Evolutionary conservation across 2,113 vertebrate species (phyloP).

Genomic region (Corynorhinus townsendii): DNA sequence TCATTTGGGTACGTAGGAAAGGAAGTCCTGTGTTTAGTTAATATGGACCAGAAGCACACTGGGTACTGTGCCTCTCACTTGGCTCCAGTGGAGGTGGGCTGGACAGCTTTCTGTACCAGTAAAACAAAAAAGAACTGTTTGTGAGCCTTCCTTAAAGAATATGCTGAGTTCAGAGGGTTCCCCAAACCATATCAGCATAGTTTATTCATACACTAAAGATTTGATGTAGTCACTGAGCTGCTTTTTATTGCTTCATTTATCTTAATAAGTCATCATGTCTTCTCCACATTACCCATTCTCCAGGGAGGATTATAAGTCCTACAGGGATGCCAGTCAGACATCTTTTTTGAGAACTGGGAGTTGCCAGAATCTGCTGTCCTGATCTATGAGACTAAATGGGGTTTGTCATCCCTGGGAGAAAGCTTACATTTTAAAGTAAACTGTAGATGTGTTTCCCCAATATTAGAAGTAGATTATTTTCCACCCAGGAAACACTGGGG

Average conservation of each 20-base stretch:
- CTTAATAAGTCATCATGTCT: constrained; percentile 38
- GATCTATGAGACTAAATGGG: constrained; percentile 2
- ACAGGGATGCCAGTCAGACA: not conserved
- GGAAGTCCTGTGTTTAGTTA: not conserved
- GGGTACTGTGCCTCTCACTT: not conserved
- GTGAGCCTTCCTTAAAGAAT: not conserved
- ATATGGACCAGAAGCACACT: not conserved
- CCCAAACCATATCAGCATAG: not conserved
- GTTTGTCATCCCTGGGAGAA: constrained; percentile 30
- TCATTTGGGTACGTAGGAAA: not conserved
- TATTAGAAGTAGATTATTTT: constrained; percentile 50
- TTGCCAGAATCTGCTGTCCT: not conserved
- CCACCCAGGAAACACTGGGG: not conserved
- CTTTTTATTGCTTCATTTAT: constrained; percentile 52
- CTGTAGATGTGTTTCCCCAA: not conserved
- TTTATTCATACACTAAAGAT: constrained; percentile 9
- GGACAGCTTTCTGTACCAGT: not conserved
- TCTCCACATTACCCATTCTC: constrained; percentile 30
- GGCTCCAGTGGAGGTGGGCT: not conserved
- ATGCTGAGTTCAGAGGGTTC: not conserved
- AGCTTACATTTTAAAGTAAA: constrained; percentile 35
- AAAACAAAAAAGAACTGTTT: not conserved
- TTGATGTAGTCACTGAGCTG: constrained; percentile 25
- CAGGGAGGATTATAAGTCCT: constrained; percentile 11
- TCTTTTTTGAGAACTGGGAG: constrained; percentile 43